Conservation (phyloP, 2,113 vertebrate species). For the Thomomys bottae region DNA sequence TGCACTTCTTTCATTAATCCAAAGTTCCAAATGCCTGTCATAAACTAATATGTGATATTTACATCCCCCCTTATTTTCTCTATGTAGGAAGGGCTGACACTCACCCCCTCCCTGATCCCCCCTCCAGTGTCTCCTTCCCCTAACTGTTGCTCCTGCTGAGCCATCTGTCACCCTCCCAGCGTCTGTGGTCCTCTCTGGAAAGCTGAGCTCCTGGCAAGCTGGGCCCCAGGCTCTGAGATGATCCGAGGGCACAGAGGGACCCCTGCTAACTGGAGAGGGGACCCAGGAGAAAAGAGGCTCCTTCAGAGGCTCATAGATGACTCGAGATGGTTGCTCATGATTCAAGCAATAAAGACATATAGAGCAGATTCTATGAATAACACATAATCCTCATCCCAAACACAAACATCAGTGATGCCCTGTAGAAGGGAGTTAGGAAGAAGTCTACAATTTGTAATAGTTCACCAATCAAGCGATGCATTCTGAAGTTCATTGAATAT, state of each 20-base stretch:
- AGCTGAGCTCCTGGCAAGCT: slow-evolving; percentile 31
- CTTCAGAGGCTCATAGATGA: neutral
- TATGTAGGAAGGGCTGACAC: slow-evolving; percentile 42
- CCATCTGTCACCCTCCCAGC: slow-evolving; percentile 69
- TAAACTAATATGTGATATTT: slow-evolving; percentile 42
- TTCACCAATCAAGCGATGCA: neutral
- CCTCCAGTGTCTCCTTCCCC: slow-evolving; percentile 62
- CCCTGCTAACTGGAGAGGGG: neutral
- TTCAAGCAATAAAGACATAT: neutral
- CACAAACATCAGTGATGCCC: neutral
- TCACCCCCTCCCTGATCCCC: slow-evolving; percentile 38
- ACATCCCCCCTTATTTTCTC: slow-evolving; percentile 17
- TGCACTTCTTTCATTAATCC: neutral
- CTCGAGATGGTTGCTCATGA: neutral
- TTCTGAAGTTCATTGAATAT: neutral
- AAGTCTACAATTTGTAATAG: neutral
- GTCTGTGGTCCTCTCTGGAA: slow-evolving; percentile 41
- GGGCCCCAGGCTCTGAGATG: neutral
- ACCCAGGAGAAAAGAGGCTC: neutral
- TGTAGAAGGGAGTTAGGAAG: neutral
- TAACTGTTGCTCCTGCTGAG: slow-evolving; percentile 72
- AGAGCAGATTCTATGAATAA: neutral
- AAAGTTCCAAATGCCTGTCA: neutral
- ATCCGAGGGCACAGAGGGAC: neutral
- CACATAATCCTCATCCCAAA: neutral